phyloP scores from a whole-genome alignment of 1,140 invertebrate genomes.

The Trachymyrmex cornetzi region DNA sequence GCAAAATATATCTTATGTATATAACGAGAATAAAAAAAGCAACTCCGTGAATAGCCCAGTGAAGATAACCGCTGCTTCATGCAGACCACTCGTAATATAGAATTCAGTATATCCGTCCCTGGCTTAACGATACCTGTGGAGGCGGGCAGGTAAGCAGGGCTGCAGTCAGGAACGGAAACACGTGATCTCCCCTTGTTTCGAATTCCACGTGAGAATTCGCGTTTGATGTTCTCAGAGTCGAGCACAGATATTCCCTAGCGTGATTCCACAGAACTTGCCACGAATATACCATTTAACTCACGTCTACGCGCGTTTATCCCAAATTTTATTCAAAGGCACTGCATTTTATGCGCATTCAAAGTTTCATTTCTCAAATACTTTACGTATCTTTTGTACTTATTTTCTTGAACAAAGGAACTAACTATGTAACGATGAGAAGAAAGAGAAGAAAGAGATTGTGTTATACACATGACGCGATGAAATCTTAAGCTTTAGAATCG shows the following conservation, averaged over 20 bases:
- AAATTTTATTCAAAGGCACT: not conserved
- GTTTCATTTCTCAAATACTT: not conserved
- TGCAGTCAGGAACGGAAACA: slow-evolving; percentile 64
- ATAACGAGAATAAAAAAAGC: not conserved
- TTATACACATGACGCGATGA: not conserved
- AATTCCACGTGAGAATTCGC: slow-evolving; percentile 61
- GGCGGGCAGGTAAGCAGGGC: slow-evolving; percentile 57
- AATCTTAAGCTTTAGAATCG: slow-evolving; percentile 6
- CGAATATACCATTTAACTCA: not conserved
- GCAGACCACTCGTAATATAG: not conserved
- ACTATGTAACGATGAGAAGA: not conserved
- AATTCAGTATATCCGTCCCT: slow-evolving; percentile 38
- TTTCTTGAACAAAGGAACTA: not conserved
- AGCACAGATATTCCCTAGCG: slow-evolving; percentile 36
- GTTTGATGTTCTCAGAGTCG: slow-evolving; percentile 51
- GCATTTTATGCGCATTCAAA: not conserved
- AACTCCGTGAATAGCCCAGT: not conserved
- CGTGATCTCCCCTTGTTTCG: slow-evolving; percentile 54
- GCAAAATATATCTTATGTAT: not conserved
- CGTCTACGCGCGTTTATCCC: not conserved
- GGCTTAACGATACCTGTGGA: slow-evolving; percentile 42
- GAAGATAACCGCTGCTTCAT: not conserved
- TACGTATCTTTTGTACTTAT: not conserved
- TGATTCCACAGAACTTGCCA: slow-evolving; percentile 1
- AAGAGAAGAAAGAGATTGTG: not conserved